Conservation (phyloP, 2,797 vertebrate genomes). For the Sternotherus odoratus region DNA sequence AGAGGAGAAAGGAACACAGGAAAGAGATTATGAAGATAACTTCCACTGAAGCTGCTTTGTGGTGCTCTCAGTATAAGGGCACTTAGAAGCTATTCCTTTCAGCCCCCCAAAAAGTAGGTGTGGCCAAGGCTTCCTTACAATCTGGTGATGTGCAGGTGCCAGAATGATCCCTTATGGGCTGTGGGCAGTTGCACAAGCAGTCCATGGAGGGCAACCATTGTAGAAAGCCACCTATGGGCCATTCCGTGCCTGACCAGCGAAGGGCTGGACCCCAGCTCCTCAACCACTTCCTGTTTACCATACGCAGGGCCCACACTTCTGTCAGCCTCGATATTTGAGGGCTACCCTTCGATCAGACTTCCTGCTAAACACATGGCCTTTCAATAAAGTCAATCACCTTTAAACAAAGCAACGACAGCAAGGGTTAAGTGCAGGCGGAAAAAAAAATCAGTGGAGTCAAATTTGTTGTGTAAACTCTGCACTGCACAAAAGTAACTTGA, state of each 20-base stretch:
- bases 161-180: background rate
- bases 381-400: background rate
- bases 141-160: background rate
- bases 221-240: background rate
- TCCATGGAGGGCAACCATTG: background rate
- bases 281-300: background rate
- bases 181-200: fast-evolving
- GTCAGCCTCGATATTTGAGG: background rate
- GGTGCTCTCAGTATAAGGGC: background rate
- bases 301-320: background rate
- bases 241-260: background rate
- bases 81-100: background rate
- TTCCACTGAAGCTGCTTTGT: background rate
- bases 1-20: background rate
- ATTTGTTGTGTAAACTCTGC: background rate
- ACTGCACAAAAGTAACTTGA: background rate
- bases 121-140: background rate
- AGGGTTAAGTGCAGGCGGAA: background rate
- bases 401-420: background rate
- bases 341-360: background rate
- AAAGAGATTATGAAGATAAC: background rate
- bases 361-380: background rate
- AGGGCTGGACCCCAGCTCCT: fast-evolving
- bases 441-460: background rate
- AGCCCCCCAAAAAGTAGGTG: fast-evolving